These are phyloP conservation scores for Aramus guarauna DNA, from an alignment of 2,113 vertebrate species.

Conservation along the genomic window DNA sequence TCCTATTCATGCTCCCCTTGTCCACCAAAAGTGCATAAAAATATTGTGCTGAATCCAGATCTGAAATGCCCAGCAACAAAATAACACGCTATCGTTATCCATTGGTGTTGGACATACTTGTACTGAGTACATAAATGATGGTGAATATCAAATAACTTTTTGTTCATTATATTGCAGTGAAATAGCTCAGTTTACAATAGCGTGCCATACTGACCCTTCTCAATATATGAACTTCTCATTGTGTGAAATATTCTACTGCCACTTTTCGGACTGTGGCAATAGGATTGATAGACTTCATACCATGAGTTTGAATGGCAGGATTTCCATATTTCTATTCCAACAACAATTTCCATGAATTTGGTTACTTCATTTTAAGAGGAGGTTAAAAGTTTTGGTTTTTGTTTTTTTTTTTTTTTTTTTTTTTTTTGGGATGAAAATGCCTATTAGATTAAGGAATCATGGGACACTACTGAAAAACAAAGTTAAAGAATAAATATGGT, in stretches of 20 bases:
- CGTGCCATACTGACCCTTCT: neutral
- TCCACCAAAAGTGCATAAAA: neutral
- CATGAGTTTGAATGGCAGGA: neutral
- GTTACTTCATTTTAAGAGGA: neutral
- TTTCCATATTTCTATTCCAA: neutral
- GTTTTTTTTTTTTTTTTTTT: neutral
- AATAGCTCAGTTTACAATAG: neutral
- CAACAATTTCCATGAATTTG: neutral
- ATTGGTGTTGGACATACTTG: neutral
- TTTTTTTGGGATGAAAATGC: neutral
- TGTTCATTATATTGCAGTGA: neutral
- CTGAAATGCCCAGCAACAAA: neutral
- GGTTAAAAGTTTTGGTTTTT: no score
- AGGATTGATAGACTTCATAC: neutral
- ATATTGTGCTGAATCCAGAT: neutral
- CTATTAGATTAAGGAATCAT: neutral
- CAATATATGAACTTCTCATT: neutral
- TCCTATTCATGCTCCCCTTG: neutral
- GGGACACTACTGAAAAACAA: neutral
- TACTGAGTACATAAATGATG: neutral
- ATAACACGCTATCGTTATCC: fast-evolving
- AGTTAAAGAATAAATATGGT: neutral
- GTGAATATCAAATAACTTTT: neutral
- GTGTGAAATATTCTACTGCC: neutral
- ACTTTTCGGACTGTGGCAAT: neutral